A percentile compares a stretch with the other conserved stretches of the same genome.
These are phyloP conservation scores for Chaetodon auriga DNA, from an alignment of 2,113 vertebrate species.

Conservation along the genomic window DNA sequence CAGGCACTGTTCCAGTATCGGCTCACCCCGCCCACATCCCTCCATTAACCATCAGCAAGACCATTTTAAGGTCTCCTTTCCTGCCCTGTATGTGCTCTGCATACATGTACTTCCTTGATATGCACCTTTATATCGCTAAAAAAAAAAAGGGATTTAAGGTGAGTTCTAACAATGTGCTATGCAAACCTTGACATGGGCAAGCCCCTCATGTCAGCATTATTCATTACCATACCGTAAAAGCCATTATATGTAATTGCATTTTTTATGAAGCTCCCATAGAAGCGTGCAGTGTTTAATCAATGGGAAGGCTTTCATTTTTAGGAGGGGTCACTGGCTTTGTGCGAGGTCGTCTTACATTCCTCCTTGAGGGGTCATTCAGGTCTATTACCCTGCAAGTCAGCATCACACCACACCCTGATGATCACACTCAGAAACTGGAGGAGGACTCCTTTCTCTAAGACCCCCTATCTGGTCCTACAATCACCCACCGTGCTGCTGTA, in stretches of 20 bases:
- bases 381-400: conserved; percentile 56
- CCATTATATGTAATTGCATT: conserved; percentile 69
- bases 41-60: conserved; percentile 40
- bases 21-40: conserved; percentile 20
- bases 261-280: conserved; percentile 68
- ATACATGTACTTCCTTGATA: conserved; percentile 14
- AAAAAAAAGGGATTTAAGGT: conserved; percentile 14
- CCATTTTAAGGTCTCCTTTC: conserved; percentile 18
- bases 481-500: conserved; percentile 58
- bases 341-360: conserved; percentile 29
- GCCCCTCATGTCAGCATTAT: conserved; percentile 35
- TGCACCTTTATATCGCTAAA: conserved; percentile 4
- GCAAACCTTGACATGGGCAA: conserved; percentile 40
- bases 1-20: conserved; percentile 44
- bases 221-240: conserved; percentile 55
- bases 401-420: conserved; percentile 15
- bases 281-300: conserved; percentile 54
- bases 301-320: conserved; percentile 51
- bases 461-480: conserved; percentile 60
- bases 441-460: conserved; percentile 44
- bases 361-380: conserved; percentile 46
- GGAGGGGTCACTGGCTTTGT: conserved; percentile 34
- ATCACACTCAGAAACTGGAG: conserved; percentile 40
- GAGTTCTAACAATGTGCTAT: conserved; percentile 18
- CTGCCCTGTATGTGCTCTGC: conserved; percentile 8